Percentiles rank a stretch among this genome's conserved stretches.
These are phyloP conservation scores for Pogonomyrmex californicus DNA, from an alignment of 1,140 invertebrate species.

Conservation along the genomic window DNA sequence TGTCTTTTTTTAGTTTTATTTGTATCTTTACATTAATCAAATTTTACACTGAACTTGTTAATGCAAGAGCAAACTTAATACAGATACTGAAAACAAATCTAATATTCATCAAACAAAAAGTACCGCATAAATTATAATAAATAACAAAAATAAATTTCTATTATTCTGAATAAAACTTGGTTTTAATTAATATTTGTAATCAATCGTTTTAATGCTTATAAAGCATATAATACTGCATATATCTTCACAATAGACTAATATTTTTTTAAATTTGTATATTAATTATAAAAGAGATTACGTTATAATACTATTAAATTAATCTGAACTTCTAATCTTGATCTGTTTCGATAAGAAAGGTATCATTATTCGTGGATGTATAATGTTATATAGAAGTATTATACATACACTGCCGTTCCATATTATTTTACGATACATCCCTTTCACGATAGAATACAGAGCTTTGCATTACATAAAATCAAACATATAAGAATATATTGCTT, in stretches of 20 bases:
- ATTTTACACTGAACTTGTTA: too few relatives aligned
- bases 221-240: background rate
- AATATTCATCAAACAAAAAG: background rate
- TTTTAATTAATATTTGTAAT: slow-evolving; percentile 1
- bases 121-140: background rate
- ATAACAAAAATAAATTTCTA: background rate
- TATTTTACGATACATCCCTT: slow-evolving; percentile 21
- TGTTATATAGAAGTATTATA: slow-evolving; percentile 32
- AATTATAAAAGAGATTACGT: background rate
- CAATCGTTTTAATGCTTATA: background rate
- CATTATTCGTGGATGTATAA: slow-evolving; percentile 27
- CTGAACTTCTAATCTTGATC: slow-evolving; percentile 19
- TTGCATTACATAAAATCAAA: slow-evolving; percentile 13
- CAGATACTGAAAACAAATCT: too few relatives aligned
- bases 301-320: background rate
- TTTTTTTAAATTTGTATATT: background rate
- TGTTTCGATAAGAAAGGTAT: background rate
- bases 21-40: too few relatives aligned
- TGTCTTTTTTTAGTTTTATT: too few relatives aligned
- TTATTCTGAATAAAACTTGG: background rate
- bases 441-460: slow-evolving; percentile 4
- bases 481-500: slow-evolving; percentile 14
- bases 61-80: too few relatives aligned
- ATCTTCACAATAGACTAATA: background rate
- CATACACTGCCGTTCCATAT: slow-evolving; percentile 46